These are phyloP conservation scores for Galaxea fascicularis DNA, from an alignment of 92 coral and sea anemone genomes.

Conservation along the genomic window DNA sequence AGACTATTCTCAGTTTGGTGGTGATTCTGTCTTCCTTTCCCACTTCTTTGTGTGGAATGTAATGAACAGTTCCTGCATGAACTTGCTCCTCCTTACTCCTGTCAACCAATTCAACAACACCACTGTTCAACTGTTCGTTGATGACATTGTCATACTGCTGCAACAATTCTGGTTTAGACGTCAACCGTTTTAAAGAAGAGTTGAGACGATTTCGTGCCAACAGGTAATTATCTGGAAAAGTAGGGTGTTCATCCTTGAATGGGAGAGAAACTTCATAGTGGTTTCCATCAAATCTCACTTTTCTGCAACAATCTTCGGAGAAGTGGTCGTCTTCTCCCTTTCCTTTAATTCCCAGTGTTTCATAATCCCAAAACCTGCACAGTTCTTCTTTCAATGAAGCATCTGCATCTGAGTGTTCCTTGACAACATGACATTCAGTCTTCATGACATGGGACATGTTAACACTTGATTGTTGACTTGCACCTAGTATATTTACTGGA, in stretches of 20 bases:
- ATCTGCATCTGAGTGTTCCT: constrained; percentile 16
- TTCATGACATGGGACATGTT: constrained; percentile 18
- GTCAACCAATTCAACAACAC: constrained; percentile 47
- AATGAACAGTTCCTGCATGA: constrained; percentile 11
- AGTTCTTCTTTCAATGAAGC: constrained; percentile 4
- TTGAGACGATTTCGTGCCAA: constrained; percentile 34
- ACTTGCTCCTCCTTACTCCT: not conserved
- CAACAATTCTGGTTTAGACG: not conserved
- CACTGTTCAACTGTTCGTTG: constrained; percentile 42
- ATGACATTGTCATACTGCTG: not conserved
- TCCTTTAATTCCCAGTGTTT: constrained; percentile 47
- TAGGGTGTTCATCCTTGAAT: not conserved
- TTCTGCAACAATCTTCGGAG: constrained; percentile 33
- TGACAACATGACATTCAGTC: constrained; percentile 4
- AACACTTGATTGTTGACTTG: not conserved
- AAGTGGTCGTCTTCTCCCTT: constrained; percentile 11
- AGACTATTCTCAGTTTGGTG: constrained; percentile 11
- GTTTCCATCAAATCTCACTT: constrained; percentile 13
- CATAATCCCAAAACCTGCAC: constrained; percentile 13
- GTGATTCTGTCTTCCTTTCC: constrained; percentile 8
- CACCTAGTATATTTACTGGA: constrained; percentile 28
- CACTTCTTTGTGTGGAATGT: constrained; percentile 19
- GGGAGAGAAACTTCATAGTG: constrained; percentile 38
- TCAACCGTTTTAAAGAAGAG: not conserved
- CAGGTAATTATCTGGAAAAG: constrained; percentile 55